These are phyloP conservation scores for Myotis pilosus DNA, from an alignment of 2,797 vertebrate species.

Conservation along the genomic window DNA sequence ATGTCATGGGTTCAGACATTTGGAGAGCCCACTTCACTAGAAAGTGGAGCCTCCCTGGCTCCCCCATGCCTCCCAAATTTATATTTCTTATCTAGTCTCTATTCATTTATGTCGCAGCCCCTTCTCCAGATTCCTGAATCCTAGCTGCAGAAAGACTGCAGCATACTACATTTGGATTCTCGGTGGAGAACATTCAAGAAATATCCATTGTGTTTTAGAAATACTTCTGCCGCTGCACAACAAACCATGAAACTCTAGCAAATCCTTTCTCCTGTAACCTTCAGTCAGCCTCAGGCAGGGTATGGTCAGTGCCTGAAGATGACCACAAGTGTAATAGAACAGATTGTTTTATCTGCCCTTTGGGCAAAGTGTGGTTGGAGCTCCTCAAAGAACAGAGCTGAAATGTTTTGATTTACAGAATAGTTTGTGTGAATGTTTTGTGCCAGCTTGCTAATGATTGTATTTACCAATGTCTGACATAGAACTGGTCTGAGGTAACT, in stretches of 20 bases:
- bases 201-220: background rate
- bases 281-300: background rate
- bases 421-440: background rate
- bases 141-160: too few relatives aligned
- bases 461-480: background rate
- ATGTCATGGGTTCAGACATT: too few relatives aligned
- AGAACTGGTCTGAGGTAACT: background rate
- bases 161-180: background rate
- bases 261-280: background rate
- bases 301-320: background rate
- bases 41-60: too few relatives aligned
- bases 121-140: too few relatives aligned
- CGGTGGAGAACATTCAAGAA: background rate
- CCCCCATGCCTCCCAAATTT: too few relatives aligned
- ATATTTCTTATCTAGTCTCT: too few relatives aligned
- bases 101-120: too few relatives aligned
- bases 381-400: background rate
- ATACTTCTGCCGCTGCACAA: background rate
- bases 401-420: background rate
- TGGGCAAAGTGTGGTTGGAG: background rate
- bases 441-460: background rate
- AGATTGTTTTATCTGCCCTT: background rate
- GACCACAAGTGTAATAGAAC: background rate
- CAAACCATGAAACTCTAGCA: background rate
- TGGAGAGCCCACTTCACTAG: too few relatives aligned